Percentiles rank a stretch among this genome's conserved stretches.
Evolutionary conservation across 2,888 invertebrate species (phyloP).

Genomic region (Erannis defoliaria): DNA sequence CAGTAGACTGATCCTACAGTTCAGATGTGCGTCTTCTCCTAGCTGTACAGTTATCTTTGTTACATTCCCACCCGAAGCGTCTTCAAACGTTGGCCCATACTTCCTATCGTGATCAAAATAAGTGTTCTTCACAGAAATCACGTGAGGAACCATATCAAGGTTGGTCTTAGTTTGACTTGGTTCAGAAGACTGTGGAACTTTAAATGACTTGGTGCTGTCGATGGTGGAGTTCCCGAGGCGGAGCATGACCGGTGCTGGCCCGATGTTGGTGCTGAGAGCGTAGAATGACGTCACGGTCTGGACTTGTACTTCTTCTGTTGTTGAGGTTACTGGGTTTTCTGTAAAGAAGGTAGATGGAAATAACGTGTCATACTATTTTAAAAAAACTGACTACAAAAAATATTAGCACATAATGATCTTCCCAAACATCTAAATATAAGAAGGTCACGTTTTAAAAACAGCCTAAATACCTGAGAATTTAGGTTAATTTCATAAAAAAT

Average conservation of each 20-base stretch:
- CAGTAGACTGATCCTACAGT: conserved; percentile 91
- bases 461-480: no score
- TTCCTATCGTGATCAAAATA: conserved; percentile 84
- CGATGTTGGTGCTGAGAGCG: conserved; percentile 74
- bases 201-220: conserved; percentile 82
- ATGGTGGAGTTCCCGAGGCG: conserved; percentile 82
- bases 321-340: conserved; percentile 67
- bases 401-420: no score
- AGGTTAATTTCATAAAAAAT: no score
- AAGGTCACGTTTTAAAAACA: no score
- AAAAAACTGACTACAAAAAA: no score
- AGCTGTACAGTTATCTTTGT: conserved; percentile 91
- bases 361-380: neutral
- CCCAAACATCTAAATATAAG: no score
- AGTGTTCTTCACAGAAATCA: conserved; percentile 73
- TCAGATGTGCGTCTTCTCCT: conserved; percentile 90
- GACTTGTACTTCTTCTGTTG: conserved; percentile 66
- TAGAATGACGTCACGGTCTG: conserved; percentile 79
- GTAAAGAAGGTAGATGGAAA: conserved; percentile 33
- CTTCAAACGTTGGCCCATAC: conserved; percentile 91
- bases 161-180: conserved; percentile 32
- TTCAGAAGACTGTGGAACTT: conserved; percentile 75
- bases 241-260: conserved; percentile 78
- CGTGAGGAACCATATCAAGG: conserved; percentile 70
- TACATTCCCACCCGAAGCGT: conserved; percentile 84